phyloP scores from a whole-genome alignment of 2,113 vertebrate species.

The Stigmatopora nigra region DNA sequence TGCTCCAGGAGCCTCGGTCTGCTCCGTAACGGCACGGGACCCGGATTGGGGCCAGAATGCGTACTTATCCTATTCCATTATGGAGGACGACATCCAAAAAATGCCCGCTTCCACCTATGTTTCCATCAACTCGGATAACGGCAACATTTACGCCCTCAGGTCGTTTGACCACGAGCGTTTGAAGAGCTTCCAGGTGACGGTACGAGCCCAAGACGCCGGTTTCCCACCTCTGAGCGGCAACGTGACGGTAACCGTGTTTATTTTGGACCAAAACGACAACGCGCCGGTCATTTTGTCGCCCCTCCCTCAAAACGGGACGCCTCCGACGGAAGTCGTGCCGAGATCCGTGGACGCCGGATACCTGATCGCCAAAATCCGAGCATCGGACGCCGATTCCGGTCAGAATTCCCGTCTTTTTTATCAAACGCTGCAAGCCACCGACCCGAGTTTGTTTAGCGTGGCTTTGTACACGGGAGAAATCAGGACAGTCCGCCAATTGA shows the following conservation, averaged over 20 bases:
- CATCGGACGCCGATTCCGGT: slow-evolving; percentile 72
- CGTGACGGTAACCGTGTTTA: slow-evolving; percentile 69
- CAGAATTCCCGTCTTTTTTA: slow-evolving; percentile 79
- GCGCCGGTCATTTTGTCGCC: slow-evolving; percentile 72
- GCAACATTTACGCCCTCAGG: slow-evolving; percentile 79
- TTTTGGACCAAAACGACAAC: slow-evolving; percentile 82
- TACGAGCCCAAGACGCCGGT: slow-evolving; percentile 74
- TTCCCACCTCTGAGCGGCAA: slow-evolving; percentile 73
- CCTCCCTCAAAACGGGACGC: slow-evolving; percentile 60
- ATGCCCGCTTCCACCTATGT: slow-evolving; percentile 78
- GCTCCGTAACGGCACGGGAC: slow-evolving; percentile 72
- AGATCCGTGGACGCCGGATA: slow-evolving; percentile 71
- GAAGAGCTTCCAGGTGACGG: slow-evolving; percentile 74
- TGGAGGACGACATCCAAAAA: slow-evolving; percentile 66
- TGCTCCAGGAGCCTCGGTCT: slow-evolving; percentile 76
- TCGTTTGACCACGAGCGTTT: slow-evolving; percentile 82
- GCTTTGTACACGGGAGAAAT: slow-evolving; percentile 74
- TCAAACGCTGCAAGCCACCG: slow-evolving; percentile 73
- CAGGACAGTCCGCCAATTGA: slow-evolving; percentile 75
- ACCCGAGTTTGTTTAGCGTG: slow-evolving; percentile 75
- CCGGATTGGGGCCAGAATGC: slow-evolving; percentile 75
- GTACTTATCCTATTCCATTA: slow-evolving; percentile 75
- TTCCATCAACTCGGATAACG: slow-evolving; percentile 78
- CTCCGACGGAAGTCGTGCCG: slow-evolving; percentile 63
- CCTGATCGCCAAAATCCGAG: slow-evolving; percentile 71